A percentile compares a stretch with the other conserved stretches of the same genome.
Evolutionary conservation across 2,113 vertebrate genomes (phyloP).

Genomic region (Aviceda subcristata): DNA sequence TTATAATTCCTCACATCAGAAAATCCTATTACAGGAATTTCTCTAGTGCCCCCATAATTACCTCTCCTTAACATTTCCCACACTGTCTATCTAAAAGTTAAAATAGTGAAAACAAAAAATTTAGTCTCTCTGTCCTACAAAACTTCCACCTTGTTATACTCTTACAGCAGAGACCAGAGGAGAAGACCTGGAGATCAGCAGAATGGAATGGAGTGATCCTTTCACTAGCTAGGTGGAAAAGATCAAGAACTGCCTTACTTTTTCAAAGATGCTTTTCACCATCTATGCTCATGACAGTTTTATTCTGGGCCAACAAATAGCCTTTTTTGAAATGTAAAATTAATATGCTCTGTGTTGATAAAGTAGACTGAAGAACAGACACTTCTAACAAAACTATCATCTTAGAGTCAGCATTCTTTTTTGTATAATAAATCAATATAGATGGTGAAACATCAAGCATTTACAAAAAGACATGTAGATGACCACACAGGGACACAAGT

Average conservation of each 20-base stretch:
- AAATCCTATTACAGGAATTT: constrained; percentile 10
- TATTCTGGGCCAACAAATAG: neutral
- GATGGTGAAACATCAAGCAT: neutral
- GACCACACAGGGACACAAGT: neutral
- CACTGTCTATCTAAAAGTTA: neutral
- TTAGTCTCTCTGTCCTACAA: neutral
- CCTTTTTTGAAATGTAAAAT: neutral
- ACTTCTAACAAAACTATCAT: neutral
- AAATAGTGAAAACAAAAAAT: neutral
- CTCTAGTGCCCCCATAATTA: neutral
- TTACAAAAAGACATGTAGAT: neutral
- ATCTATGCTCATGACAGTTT: neutral
- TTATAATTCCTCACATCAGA: neutral
- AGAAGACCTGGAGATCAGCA: neutral
- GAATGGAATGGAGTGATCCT: neutral
- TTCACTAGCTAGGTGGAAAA: neutral
- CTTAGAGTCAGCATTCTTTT: neutral
- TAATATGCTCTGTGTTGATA: neutral
- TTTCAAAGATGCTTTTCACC: neutral
- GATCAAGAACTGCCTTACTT: neutral
- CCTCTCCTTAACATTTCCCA: neutral
- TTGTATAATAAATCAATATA: neutral
- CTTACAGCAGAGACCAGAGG: neutral
- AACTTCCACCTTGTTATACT: neutral
- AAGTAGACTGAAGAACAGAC: neutral